Evolutionary conservation across 2,797 vertebrate genomes (phyloP), one percentile per base, ranked within the genome.

Genomic region (Macropodus opercularis): DNA sequence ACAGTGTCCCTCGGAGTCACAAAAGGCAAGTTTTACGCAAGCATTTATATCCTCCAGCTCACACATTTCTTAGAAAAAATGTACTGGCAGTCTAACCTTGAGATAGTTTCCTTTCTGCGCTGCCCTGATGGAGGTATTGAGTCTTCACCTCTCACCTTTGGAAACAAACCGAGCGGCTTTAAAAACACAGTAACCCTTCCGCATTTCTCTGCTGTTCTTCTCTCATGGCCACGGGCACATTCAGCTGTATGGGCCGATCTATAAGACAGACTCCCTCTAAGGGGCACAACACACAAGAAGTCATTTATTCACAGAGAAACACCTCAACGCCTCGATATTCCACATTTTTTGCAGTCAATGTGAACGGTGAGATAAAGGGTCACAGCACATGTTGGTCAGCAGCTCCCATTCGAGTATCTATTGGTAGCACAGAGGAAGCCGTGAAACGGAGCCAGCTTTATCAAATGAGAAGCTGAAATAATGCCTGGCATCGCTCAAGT

Each of bases 81-180:
- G 74, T 66, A 81, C 81, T 88, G 78, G 46, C 36, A 5, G 63
- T 63, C 62, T 83, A 84, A 89, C 87, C 87, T 90, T 89, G 84
- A 88, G 63, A 76, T 80, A 89, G 84, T 75, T 86, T 77, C 46
- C 63, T 81, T 85, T 89, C 63, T 87, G 67, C 22, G 22, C 49
- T 68, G 69, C 67, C 70, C 81, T 83, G 79, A 84, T 84, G 71
- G 75, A 88, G 72, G 80, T 64, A 87, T 87, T 85, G 77, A 84
- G 80, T 66, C 61, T 63, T 86, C 70, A 82, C 82, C 87, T 84
- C 68, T 90, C 77, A 88, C 79, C 77, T 88, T 43, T 50, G 29
- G 71, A 85, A 79, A 85, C 80, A 87, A 87, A 87, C 54, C 19
- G 14, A 71, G 77, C 29, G 2, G 77, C 65, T 87, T 82, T 77